phyloP scores from a whole-genome alignment of 2,113 vertebrate species.

The Pogona vitticeps region DNA sequence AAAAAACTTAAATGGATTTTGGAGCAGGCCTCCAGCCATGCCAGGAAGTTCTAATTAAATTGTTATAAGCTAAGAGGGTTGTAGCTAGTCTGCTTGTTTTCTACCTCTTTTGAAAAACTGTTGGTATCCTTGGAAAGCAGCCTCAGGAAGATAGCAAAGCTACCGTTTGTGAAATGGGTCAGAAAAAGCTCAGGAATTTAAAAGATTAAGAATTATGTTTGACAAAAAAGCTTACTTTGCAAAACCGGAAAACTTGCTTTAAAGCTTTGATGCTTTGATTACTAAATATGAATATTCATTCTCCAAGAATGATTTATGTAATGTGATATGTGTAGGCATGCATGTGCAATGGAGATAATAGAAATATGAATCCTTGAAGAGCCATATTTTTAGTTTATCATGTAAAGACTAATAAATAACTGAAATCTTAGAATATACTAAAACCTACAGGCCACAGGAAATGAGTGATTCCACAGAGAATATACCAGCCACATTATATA shows the following conservation, averaged over 20 bases:
- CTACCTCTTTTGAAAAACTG: neutral
- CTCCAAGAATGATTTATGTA: conserved; percentile 27
- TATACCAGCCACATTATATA: conserved; percentile 47
- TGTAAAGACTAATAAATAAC: conserved; percentile 42
- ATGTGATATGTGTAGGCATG: neutral
- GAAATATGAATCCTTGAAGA: conserved; percentile 28
- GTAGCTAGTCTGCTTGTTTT: neutral
- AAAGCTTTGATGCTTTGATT: conserved; percentile 13
- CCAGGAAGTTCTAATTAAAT: conserved; percentile 34
- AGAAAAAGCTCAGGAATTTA: conserved; percentile 16
- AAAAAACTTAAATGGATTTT: conserved; percentile 12
- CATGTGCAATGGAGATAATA: conserved; percentile 31
- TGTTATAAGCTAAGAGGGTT: neutral
- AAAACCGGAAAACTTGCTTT: conserved; percentile 7
- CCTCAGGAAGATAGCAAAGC: neutral
- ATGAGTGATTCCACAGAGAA: conserved; percentile 44
- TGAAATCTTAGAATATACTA: conserved; percentile 44
- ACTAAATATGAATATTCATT: conserved; percentile 32
- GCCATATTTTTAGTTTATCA: conserved; percentile 39
- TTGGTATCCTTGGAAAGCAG: neutral
- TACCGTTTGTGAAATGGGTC: neutral
- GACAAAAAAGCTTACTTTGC: conserved; percentile 24
- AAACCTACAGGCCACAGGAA: conserved; percentile 53
- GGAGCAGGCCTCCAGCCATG: neutral
- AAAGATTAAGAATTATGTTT: neutral